phyloP scores from a whole-genome alignment of 2,888 invertebrate genomes.

The Drosophila subsilvestris region DNA sequence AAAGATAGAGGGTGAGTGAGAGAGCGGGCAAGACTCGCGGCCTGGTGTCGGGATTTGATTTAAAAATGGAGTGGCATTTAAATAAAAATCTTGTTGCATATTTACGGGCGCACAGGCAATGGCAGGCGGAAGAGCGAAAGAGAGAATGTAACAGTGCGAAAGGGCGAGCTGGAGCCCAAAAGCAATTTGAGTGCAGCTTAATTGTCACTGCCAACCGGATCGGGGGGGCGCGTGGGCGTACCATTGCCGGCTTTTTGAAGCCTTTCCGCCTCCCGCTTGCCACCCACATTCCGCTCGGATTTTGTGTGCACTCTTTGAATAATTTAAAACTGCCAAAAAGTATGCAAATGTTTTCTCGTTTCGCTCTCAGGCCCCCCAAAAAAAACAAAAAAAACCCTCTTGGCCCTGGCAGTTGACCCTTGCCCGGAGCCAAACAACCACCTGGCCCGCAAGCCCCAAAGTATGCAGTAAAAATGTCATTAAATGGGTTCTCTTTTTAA shows the following conservation, averaged over 20 bases:
- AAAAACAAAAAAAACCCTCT: background rate
- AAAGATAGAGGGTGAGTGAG: slow-evolving; percentile 13
- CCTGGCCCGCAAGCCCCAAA: slow-evolving; percentile 27
- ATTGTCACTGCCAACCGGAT: slow-evolving; percentile 59
- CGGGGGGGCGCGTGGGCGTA: background rate
- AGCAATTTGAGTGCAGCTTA: slow-evolving; percentile 78
- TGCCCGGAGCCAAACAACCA: background rate
- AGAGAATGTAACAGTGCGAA: background rate
- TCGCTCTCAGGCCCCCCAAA: slow-evolving; percentile 1
- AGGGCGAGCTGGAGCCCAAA: slow-evolving; percentile 28
- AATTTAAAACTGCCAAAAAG: slow-evolving; percentile 76
- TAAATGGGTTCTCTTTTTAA: slow-evolving; percentile 22
- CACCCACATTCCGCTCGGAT: slow-evolving; percentile 43
- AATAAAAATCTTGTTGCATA: slow-evolving; percentile 77
- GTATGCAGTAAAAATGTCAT: slow-evolving; percentile 39
- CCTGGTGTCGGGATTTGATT: slow-evolving; percentile 72
- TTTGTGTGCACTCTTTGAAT: slow-evolving; percentile 69
- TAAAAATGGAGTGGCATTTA: slow-evolving; percentile 80
- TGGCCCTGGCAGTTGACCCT: slow-evolving; percentile 19
- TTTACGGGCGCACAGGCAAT: slow-evolving; percentile 51
- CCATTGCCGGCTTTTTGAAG: slow-evolving; percentile 28
- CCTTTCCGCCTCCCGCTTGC: background rate
- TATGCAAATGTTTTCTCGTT: slow-evolving; percentile 67
- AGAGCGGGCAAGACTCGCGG: slow-evolving; percentile 25
- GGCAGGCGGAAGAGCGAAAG: background rate